Conservation (phyloP, 37 sponge, comb jelly and placozoan genomes). For the Crambe crambe region DNA sequence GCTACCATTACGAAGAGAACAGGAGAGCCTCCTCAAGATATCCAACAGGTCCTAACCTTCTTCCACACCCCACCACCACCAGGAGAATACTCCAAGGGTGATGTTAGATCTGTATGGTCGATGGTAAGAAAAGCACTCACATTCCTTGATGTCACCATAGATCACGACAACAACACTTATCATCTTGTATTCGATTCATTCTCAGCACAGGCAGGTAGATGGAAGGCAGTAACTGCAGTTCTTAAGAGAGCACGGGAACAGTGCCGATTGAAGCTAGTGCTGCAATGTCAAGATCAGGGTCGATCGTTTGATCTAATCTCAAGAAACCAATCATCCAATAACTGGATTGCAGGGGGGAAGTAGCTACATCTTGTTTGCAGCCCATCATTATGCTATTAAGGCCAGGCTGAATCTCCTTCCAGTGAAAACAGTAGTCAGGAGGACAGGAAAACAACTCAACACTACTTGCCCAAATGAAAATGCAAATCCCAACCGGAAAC, state of each 20-base stretch:
- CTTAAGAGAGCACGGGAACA: no score
- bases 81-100: neutral
- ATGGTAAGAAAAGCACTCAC: constrained; percentile 9
- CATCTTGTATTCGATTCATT: neutral
- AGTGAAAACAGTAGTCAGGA: constrained; percentile 9
- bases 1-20: neutral
- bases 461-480: constrained; percentile 21
- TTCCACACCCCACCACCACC: constrained; percentile 32
- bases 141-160: neutral
- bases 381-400: no score
- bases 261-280: constrained; percentile 8
- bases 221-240: constrained; percentile 36
- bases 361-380: neutral
- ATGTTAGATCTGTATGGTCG: constrained; percentile 6
- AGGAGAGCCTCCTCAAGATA: neutral
- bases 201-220: no score
- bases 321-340: no score
- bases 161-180: no score
- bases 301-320: no score
- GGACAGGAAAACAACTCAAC: neutral
- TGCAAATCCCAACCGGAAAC: constrained; percentile 26
- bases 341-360: neutral
- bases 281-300: no score
- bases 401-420: constrained; percentile 46
- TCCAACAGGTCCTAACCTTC: constrained; percentile 5